Conservation (phyloP, 2,888 invertebrate genomes). For the Diplazon laetatorius region DNA sequence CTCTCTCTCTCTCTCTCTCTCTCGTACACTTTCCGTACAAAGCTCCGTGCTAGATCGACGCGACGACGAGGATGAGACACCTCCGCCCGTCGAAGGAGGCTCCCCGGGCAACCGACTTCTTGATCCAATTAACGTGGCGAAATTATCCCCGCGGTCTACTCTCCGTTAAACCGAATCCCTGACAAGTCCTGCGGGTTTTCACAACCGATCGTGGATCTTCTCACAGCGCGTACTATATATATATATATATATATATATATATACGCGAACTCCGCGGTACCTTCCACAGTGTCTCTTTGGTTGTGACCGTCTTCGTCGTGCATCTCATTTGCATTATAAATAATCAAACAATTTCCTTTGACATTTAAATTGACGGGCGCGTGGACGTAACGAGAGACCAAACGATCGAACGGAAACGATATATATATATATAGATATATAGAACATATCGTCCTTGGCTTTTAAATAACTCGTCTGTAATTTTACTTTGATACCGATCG, state of each 20-base stretch:
- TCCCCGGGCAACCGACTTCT: constrained; percentile 78
- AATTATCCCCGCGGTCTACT: constrained; percentile 76
- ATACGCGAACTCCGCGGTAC: too few species aligned
- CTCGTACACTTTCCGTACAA: constrained; percentile 64
- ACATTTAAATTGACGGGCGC: constrained; percentile 79
- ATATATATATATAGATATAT: too few species aligned
- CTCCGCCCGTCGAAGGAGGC: constrained; percentile 69
- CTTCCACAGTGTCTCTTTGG: too few species aligned
- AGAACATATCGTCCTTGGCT: background rate
- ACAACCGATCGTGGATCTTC: constrained; percentile 35
- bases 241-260: too few species aligned
- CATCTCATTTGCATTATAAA: constrained; percentile 82
- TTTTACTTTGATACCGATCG: constrained; percentile 64
- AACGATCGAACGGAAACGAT: constrained; percentile 13
- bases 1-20: too few species aligned
- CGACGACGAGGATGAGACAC: constrained; percentile 70
- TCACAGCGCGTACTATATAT: constrained; percentile 1
- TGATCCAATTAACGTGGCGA: constrained; percentile 81
- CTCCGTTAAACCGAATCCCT: constrained; percentile 61
- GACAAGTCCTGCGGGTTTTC: constrained; percentile 25
- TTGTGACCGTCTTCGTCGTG: constrained; percentile 15
- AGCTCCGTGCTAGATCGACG: constrained; percentile 20
- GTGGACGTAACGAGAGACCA: constrained; percentile 46
- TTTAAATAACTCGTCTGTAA: constrained; percentile 71
- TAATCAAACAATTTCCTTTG: constrained; percentile 82